Percentiles rank a stretch among this genome's conserved stretches.
Conservation (phyloP, 2,797 vertebrate genomes). For the Denticeps clupeoides region DNA sequence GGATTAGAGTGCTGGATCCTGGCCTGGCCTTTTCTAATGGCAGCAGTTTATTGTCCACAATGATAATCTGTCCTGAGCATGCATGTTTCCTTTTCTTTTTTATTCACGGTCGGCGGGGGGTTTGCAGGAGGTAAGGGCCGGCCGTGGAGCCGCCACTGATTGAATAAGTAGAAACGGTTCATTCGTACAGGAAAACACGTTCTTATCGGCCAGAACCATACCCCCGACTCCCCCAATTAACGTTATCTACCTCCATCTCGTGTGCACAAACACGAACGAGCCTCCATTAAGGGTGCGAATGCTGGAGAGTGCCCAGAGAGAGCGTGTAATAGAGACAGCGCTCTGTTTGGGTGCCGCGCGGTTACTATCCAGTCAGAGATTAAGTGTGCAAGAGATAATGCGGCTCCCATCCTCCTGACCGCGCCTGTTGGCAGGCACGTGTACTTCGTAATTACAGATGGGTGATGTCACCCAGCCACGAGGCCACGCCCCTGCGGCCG, state of each 20-base stretch:
- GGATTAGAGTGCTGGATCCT: slow-evolving; percentile 67
- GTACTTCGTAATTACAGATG: slow-evolving; percentile 57
- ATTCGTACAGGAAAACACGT: too few species aligned
- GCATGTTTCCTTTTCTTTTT: too few species aligned
- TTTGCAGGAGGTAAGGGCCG: too few species aligned
- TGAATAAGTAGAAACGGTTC: too few species aligned
- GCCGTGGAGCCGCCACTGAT: too few species aligned
- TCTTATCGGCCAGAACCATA: too few species aligned
- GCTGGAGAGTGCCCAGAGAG: not conserved
- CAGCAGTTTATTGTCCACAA: slow-evolving; percentile 60
- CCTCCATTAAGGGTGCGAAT: not conserved
- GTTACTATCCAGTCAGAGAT: slow-evolving; percentile 9
- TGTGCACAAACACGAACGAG: not conserved
- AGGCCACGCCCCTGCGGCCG: slow-evolving; percentile 48
- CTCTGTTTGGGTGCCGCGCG: slow-evolving; percentile 11
- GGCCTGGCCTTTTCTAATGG: slow-evolving; percentile 61
- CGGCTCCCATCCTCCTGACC: slow-evolving; percentile 16
- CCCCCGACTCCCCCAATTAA: too few species aligned
- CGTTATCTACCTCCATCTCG: not conserved
- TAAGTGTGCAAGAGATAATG: slow-evolving; percentile 28
- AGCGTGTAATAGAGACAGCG: slow-evolving; percentile 1
- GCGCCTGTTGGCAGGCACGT: slow-evolving; percentile 41
- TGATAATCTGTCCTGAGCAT: slow-evolving; percentile 51
- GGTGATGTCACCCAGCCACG: slow-evolving; percentile 57
- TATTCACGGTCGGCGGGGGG: too few species aligned